phyloP scores from a whole-genome alignment of 2,888 invertebrate genomes.

The Chironomus riparius region DNA sequence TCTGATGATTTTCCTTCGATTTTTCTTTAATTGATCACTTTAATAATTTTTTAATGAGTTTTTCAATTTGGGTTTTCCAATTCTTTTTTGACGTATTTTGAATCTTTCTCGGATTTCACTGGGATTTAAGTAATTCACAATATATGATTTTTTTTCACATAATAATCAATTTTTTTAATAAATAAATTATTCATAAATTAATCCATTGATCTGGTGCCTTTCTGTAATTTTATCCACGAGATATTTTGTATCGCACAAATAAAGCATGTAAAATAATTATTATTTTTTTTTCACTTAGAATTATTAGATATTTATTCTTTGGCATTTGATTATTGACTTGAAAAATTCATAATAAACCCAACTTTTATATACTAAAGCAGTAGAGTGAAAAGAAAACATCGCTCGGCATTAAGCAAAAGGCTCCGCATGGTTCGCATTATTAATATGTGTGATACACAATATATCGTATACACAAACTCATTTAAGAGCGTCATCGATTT shows the following conservation, averaged over 20 bases:
- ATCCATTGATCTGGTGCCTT: too few relatives aligned
- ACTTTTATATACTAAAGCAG: not conserved
- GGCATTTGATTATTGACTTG: not conserved
- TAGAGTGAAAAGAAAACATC: not conserved
- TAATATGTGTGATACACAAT: too few relatives aligned
- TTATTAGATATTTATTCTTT: constrained; percentile 11
- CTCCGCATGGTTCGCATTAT: too few relatives aligned
- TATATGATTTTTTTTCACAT: not conserved
- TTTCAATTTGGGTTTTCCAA: not conserved
- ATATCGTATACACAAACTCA: too few relatives aligned
- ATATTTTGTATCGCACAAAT: too few relatives aligned
- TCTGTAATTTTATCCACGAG: too few relatives aligned
- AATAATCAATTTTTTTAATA: not conserved
- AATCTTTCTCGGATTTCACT: not conserved
- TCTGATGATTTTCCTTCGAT: not conserved
- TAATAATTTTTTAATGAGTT: not conserved
- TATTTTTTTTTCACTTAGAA: not conserved
- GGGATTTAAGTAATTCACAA: not conserved
- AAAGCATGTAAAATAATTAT: too few relatives aligned
- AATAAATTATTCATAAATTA: too few relatives aligned
- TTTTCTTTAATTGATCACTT: not conserved
- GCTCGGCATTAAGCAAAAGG: not conserved
- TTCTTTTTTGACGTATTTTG: not conserved
- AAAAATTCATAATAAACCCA: not conserved
- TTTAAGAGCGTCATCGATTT: too few relatives aligned